Percentiles rank a stretch among this genome's conserved stretches.
Evolutionary conservation across 2,797 vertebrate species (phyloP).

Genomic region (Myotis findleyi): DNA sequence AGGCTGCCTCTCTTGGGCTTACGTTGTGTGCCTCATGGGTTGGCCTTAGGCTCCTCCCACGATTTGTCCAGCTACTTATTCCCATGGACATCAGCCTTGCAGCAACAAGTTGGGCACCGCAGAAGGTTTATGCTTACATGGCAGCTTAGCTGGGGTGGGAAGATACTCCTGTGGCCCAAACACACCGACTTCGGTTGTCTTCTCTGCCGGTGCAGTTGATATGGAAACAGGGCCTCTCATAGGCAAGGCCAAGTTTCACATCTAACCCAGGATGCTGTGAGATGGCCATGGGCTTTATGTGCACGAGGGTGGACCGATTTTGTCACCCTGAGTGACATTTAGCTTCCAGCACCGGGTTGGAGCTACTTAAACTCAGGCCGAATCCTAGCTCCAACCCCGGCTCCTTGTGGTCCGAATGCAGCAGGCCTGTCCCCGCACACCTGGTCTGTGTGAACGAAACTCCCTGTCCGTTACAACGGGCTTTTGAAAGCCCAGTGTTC

Average conservation of each 20-base stretch:
- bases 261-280: neutral
- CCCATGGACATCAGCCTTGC: neutral
- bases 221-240: neutral
- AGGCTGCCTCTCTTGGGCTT: neutral
- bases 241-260: neutral
- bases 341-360: neutral
- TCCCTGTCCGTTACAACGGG: neutral
- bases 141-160: neutral
- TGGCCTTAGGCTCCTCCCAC: neutral
- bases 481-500: neutral
- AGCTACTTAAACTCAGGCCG: neutral
- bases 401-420: neutral
- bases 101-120: neutral
- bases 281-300: neutral
- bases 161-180: neutral
- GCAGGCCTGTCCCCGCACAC: neutral
- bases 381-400: neutral
- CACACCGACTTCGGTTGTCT: neutral
- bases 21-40: neutral
- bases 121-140: neutral
- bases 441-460: neutral
- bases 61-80: neutral
- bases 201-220: neutral
- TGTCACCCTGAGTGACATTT: conserved; percentile 38
- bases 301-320: neutral